These are phyloP conservation scores for Thaumatotibia leucotreta DNA, from an alignment of 1,140 invertebrate species.

Conservation along the genomic window DNA sequence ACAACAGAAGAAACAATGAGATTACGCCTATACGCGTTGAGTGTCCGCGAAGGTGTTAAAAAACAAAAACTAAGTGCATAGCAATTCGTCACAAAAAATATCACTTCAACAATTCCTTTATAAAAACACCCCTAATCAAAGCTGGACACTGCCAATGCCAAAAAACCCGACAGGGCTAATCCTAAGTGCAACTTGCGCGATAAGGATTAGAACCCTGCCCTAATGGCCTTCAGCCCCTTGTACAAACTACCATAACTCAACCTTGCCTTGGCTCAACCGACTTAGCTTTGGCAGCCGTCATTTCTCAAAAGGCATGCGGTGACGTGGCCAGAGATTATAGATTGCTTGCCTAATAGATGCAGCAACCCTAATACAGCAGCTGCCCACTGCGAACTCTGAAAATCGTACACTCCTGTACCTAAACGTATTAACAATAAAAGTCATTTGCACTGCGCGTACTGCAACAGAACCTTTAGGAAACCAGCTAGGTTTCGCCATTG, in stretches of 20 bases:
- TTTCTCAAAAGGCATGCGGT: slow-evolving; percentile 72
- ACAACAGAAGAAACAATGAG: too few species aligned
- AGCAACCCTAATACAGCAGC: too few species aligned
- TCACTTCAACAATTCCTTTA: background rate
- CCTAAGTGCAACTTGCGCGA: slow-evolving; percentile 73
- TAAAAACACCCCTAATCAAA: slow-evolving; percentile 51
- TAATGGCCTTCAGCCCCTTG: slow-evolving; percentile 72
- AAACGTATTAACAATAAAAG: too few species aligned
- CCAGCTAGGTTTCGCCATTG: too few species aligned
- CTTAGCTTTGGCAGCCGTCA: slow-evolving; percentile 75
- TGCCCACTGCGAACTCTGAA: too few species aligned
- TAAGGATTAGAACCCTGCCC: slow-evolving; percentile 70
- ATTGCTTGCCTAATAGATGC: background rate
- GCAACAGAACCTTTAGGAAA: too few species aligned
- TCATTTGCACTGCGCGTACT: too few species aligned
- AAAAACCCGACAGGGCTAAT: slow-evolving; percentile 73
- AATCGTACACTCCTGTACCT: too few species aligned
- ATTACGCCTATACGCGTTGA: too few species aligned
- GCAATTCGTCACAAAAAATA: background rate
- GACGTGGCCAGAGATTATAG: slow-evolving; percentile 42
- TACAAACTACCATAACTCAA: slow-evolving; percentile 72
- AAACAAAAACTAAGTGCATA: background rate
- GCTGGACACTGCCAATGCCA: slow-evolving; percentile 56
- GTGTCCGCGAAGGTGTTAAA: background rate
- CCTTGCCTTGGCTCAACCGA: slow-evolving; percentile 69